Evolutionary conservation across 2,113 vertebrate species (phyloP), one percentile per base, ranked within the genome.

Genomic region (Archilochus colubris): DNA sequence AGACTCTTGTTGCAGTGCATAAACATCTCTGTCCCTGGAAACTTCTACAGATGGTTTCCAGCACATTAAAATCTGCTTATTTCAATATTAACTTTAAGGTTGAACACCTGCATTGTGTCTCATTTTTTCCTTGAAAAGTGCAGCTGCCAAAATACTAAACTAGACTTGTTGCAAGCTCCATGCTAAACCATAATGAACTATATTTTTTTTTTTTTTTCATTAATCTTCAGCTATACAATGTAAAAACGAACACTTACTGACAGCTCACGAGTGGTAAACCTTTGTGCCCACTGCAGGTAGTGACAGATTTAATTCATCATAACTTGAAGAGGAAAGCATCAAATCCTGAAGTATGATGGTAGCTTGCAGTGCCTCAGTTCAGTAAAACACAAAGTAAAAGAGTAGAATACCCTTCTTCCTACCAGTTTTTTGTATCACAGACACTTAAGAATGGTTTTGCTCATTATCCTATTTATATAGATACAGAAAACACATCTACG

Each of bases 1-100:
- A 80, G 28, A 10, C 3, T 61, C 13, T 9, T 0, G 5, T 8
- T n/a, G 74, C 48, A 51, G 12, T 3, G 2, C 38, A 8, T 23
- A 10, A 55, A 59, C 0, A 0, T 3, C 38, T 30, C 10, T 63
- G 10, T 38, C 7, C 17, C 38, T 55, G 24, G 1, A 2, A 73
- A 2, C 9, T 57, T n/a, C 44, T 12, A 30, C 12, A 79, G 78
- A 38, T 10, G 27, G 11, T 3, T 22, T 16, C 12, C 27, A 87
- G 4, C 44, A 40, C 50, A 19, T 31, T 9, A 40, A 31, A 55
- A 28, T 7, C 31, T 48, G 22, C 7, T 58, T 4, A 1, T 7
- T 21, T 8, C 24, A 51, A 5, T 10, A 10, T 10, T 7, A 76
- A 11, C 43, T 54, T 66, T 7, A 62, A 33, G 0, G 1, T 5